phyloP scores from a whole-genome alignment of 2,113 vertebrate genomes.

The Pygoscelis antarcticus region DNA sequence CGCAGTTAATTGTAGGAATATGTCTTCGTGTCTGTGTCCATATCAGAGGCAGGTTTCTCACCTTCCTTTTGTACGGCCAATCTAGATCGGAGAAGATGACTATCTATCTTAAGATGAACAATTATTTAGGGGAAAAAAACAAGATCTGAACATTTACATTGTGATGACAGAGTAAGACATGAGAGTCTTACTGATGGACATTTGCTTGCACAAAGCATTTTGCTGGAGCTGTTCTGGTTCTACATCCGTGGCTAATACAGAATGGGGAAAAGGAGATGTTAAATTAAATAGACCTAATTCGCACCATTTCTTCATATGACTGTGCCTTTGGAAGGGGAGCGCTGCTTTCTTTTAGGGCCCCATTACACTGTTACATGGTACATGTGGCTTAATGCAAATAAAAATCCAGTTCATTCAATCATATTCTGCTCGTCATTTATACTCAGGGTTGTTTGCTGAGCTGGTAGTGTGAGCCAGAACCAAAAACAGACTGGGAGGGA shows the following conservation, averaged over 20 bases:
- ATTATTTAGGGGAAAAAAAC: rapidly evolving
- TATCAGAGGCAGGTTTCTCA: background rate
- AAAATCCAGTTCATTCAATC: background rate
- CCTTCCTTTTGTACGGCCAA: background rate
- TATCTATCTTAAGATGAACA: background rate
- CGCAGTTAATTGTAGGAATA: background rate
- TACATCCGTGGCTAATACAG: background rate
- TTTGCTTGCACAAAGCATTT: background rate
- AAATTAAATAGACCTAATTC: background rate
- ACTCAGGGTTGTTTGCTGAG: background rate
- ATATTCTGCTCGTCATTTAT: background rate
- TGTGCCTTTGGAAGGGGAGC: background rate
- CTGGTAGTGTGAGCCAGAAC: background rate
- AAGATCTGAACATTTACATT: background rate
- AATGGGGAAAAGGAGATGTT: background rate
- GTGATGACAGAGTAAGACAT: background rate
- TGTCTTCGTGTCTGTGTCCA: background rate
- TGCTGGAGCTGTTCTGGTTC: background rate
- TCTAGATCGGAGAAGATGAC: background rate
- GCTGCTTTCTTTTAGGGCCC: background rate
- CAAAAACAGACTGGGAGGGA: background rate
- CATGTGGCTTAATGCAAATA: background rate
- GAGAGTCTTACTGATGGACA: background rate
- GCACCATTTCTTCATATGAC: background rate
- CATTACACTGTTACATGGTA: background rate